Evolutionary conservation across 2,113 vertebrate genomes (phyloP).

Genomic region (Actenoides hombroni): DNA sequence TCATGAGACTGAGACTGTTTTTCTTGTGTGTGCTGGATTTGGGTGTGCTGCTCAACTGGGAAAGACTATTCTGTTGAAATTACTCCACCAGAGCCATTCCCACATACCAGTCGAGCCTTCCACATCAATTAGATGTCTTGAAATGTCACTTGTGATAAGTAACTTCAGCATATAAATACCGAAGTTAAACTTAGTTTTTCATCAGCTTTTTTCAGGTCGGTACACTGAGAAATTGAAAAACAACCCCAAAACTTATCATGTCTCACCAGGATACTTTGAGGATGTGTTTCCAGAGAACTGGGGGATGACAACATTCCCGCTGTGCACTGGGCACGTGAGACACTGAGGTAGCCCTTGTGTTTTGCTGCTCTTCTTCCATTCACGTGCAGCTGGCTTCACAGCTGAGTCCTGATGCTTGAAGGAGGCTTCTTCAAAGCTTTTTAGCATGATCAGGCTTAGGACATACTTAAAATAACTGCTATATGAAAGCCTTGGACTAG

Average conservation of each 20-base stretch:
- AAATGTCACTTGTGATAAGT: neutral
- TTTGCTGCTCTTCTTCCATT: neutral
- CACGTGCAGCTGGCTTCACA: fast-evolving
- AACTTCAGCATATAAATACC: neutral
- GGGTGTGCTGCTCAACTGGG: neutral
- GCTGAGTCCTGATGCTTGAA: neutral
- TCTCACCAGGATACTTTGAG: neutral
- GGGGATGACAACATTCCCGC: fast-evolving
- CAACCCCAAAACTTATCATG: fast-evolving
- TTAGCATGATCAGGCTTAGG: neutral
- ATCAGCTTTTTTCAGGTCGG: neutral
- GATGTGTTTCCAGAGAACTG: fast-evolving
- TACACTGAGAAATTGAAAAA: neutral
- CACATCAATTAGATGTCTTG: neutral
- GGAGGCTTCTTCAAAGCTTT: neutral
- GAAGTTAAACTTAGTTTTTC: neutral
- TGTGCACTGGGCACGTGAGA: neutral
- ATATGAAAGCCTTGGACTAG: fast-evolving
- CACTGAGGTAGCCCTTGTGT: fast-evolving
- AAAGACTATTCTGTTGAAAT: neutral
- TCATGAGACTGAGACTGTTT: neutral
- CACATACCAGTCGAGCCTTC: neutral
- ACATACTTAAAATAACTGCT: neutral
- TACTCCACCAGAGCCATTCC: neutral
- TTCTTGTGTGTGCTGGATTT: neutral